These are phyloP conservation scores for Scaptomyza polygonia DNA, from an alignment of 2,888 invertebrate genomes.

Conservation along the genomic window DNA sequence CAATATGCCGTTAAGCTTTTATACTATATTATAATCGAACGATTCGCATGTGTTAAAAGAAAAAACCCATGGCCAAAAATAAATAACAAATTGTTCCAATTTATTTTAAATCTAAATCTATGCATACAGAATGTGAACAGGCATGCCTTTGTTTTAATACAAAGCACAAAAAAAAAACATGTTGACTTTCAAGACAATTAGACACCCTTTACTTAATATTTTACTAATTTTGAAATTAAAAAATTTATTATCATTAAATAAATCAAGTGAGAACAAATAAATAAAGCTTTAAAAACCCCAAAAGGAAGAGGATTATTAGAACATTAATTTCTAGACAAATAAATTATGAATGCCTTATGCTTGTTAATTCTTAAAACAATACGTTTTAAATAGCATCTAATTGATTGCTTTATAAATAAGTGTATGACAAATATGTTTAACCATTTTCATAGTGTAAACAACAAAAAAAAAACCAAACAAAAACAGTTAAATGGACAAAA, in stretches of 20 bases:
- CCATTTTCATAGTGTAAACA: slow-evolving; percentile 10
- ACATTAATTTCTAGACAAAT: neutral
- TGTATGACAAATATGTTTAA: slow-evolving; percentile 3
- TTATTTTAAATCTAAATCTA: slow-evolving; percentile 15
- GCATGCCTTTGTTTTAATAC: slow-evolving; percentile 63
- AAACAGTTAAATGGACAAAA: slow-evolving; percentile 43
- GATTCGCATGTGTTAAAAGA: slow-evolving; percentile 23
- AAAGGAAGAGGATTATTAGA: no score
- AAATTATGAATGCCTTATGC: neutral
- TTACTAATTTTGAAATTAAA: no score
- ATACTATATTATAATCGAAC: slow-evolving; percentile 18
- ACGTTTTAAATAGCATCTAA: neutral
- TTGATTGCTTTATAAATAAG: slow-evolving; percentile 9
- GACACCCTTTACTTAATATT: slow-evolving; percentile 28
- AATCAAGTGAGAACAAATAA: no score
- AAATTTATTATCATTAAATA: no score
- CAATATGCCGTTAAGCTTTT: slow-evolving; percentile 27
- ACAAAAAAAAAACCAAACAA: slow-evolving; percentile 1
- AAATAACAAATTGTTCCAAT: neutral
- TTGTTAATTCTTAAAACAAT: neutral
- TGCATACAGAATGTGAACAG: slow-evolving; percentile 30
- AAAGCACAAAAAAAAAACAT: slow-evolving; percentile 4
- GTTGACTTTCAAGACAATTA: neutral
- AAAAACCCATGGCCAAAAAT: slow-evolving; percentile 31
- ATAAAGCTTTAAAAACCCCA: no score